Percentiles rank a stretch among this genome's conserved stretches.
Evolutionary conservation across 2,797 vertebrate genomes (phyloP).

Genomic region (Florisuga fusca): DNA sequence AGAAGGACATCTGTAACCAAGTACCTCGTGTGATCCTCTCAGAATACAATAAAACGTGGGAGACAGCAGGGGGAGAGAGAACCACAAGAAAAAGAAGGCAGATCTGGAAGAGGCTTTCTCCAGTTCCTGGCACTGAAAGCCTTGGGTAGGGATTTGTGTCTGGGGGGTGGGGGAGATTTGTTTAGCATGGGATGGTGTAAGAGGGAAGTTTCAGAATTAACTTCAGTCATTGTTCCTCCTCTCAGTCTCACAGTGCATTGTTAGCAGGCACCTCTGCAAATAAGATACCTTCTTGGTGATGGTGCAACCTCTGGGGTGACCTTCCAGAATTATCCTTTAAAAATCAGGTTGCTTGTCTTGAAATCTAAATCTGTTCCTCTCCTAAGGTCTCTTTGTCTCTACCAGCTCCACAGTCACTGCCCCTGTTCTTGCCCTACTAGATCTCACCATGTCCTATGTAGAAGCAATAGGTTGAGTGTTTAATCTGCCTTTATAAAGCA

Average conservation of each 20-base stretch:
- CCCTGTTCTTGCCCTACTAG: background rate
- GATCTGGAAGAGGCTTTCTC: background rate
- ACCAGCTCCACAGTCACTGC: background rate
- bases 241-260: background rate
- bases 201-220: slow-evolving; percentile 50
- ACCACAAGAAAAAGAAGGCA: accelerated
- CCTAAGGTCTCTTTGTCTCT: background rate
- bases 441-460: background rate
- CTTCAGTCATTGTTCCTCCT: slow-evolving; percentile 20
- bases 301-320: background rate
- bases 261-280: slow-evolving; percentile 5
- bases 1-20: background rate
- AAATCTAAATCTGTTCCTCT: background rate
- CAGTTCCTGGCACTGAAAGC: background rate
- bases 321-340: background rate
- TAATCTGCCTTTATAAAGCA: background rate
- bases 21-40: background rate
- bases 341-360: background rate
- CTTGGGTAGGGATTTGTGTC: background rate
- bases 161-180: background rate
- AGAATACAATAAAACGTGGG: background rate
- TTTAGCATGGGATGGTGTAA: background rate
- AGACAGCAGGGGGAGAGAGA: background rate
- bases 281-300: background rate
- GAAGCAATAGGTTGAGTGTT: background rate